phyloP scores from a whole-genome alignment of 2,113 vertebrate species.

The Steatornis caripensis region DNA sequence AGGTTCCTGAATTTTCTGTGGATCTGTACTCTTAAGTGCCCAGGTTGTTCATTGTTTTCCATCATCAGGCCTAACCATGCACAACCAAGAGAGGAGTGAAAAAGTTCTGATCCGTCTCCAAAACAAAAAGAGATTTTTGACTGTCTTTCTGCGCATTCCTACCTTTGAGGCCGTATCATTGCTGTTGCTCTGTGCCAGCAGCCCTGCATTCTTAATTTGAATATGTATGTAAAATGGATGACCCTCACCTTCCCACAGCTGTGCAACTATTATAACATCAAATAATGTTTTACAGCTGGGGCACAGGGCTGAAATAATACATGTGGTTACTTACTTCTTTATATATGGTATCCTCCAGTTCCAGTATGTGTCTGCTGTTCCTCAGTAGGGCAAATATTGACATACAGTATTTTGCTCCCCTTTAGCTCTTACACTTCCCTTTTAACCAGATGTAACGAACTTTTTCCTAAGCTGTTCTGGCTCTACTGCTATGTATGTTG shows the following conservation, averaged over 20 bases:
- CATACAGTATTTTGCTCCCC: constrained; percentile 52
- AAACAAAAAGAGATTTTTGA: background rate
- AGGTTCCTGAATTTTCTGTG: background rate
- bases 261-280: constrained; percentile 66
- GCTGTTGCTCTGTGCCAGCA: constrained; percentile 59
- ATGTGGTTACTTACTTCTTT: constrained; percentile 60
- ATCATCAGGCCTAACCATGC: background rate
- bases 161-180: constrained; percentile 36
- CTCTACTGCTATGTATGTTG: constrained; percentile 47
- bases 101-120: background rate
- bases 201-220: constrained; percentile 68
- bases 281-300: constrained; percentile 73
- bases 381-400: constrained; percentile 67
- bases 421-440: constrained; percentile 58
- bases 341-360: constrained; percentile 62
- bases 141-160: constrained; percentile 45
- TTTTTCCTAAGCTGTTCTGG: constrained; percentile 56
- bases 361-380: constrained; percentile 62
- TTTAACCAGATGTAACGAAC: constrained; percentile 66
- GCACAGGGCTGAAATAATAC: constrained; percentile 64
- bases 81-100: background rate
- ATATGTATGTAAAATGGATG: constrained; percentile 65
- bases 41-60: background rate
- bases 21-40: background rate
- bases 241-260: constrained; percentile 58